phyloP scores from a whole-genome alignment of 2,888 invertebrate species.

The Hololepta plana region DNA sequence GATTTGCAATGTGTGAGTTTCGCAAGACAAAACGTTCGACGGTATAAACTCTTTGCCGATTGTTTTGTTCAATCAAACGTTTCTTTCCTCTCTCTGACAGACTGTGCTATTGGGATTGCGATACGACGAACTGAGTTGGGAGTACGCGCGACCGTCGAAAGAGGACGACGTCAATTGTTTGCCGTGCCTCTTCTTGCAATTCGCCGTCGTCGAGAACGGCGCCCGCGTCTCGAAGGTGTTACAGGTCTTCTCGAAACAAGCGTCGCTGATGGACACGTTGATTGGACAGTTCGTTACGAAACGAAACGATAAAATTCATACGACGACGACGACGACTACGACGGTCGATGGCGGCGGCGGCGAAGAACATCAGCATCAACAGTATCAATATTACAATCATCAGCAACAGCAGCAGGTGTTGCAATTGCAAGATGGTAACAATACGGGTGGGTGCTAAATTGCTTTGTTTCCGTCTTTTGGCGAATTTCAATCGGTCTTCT shows the following conservation, averaged over 20 bases:
- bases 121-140: constrained; percentile 86
- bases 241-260: constrained; percentile 53
- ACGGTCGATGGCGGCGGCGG: constrained; percentile 26
- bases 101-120: constrained; percentile 66
- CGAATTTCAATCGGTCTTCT: too few relatives aligned
- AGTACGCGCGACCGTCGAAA: constrained; percentile 73
- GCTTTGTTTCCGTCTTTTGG: too few relatives aligned
- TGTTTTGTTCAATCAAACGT: too few relatives aligned
- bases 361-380: too few relatives aligned
- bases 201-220: constrained; percentile 62
- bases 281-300: constrained; percentile 70
- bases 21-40: constrained; percentile 1
- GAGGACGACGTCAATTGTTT: constrained; percentile 71
- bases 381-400: too few relatives aligned
- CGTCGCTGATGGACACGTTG: constrained; percentile 73
- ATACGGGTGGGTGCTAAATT: too few relatives aligned
- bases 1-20: constrained; percentile 61
- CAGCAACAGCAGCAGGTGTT: too few relatives aligned
- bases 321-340: constrained; percentile 9
- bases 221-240: constrained; percentile 65
- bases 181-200: constrained; percentile 85
- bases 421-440: too few relatives aligned
- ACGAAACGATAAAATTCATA: constrained; percentile 35
- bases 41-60: constrained; percentile 1
- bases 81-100: too few relatives aligned